phyloP scores from a whole-genome alignment of 2,797 vertebrate genomes.

The Esox masquinongy region DNA sequence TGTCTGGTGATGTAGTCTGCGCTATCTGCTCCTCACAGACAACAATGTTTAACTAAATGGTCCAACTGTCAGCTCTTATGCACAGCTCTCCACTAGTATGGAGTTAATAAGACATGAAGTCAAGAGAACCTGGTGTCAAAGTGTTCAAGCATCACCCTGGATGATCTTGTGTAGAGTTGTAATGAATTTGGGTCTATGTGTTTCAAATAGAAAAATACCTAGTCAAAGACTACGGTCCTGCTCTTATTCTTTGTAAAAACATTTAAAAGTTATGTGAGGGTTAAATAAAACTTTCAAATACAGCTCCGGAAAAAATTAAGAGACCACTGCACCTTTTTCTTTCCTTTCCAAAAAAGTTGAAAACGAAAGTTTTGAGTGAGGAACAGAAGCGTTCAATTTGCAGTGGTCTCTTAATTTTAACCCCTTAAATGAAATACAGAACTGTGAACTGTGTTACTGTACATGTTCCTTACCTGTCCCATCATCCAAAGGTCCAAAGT shows the following conservation, averaged over 20 bases:
- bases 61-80: conserved; percentile 36
- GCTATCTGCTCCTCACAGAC: conserved; percentile 53
- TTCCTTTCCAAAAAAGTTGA: too few species aligned
- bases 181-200: neutral
- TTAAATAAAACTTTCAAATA: too few species aligned
- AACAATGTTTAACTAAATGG: conserved; percentile 24
- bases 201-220: neutral
- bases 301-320: neutral
- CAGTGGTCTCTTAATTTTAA: too few species aligned
- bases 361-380: too few species aligned
- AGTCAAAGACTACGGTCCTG: neutral
- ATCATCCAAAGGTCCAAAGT: conserved; percentile 83
- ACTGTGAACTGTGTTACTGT: neutral
- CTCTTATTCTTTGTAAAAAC: neutral
- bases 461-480: conserved; percentile 74
- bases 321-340: too few species aligned
- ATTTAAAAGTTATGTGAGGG: too few species aligned
- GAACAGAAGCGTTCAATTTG: too few species aligned
- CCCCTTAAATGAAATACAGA: neutral
- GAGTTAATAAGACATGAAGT: conserved; percentile 3
- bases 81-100: conserved; percentile 12
- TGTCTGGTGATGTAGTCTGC: conserved; percentile 6
- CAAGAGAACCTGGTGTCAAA: neutral
- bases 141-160: neutral
- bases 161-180: neutral